Evolutionary conservation across 1,140 invertebrate species (phyloP), one percentile per base, ranked within the genome.

Genomic region (Pseudomyrmex sp.): DNA sequence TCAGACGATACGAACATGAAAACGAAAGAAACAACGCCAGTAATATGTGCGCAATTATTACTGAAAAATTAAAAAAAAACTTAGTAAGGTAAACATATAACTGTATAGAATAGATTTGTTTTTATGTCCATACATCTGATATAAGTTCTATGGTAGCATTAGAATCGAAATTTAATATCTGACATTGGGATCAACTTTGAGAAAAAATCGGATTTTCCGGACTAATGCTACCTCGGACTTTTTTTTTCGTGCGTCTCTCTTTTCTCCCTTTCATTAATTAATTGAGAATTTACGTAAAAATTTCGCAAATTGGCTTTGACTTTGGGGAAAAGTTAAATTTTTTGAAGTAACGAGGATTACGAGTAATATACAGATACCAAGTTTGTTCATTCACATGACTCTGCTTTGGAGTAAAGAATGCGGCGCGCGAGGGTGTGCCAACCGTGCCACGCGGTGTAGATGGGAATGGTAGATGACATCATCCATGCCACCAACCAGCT

Each of bases 351-450:
- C 94, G 93, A 94, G 92, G 93, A 94, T 94, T 94, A 94, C 93
- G 93, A 94, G 91, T 94, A 94, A 94, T 94, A 94, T 94, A 94
- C 94, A 94, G 94, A 94, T 94, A 94, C 94, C 94, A 93, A 94
- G 92, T 94, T 94, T 89, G 93, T 93, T 94, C 93, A 93, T 94
- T 94, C 93, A 93, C 93, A 94, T 94, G 93, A 94, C 93, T 94
- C 94, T 94, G 93, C 91, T 94, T 94, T 94, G 94, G 93, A 94
- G 93, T 94, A 92, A 94, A 94, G 93, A 94, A 94, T 94, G 93
- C 94, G 92, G 93, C 92, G 94, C 94, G 93, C 93, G 91, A 94
- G 93, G 93, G 92, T 93, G 93, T 94, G 93, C 94, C 94, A 94
- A 93, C 92, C 90, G 93, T 94, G 93, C 93, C 92, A 92, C 92